Evolutionary conservation across 2,888 invertebrate species (phyloP).

Genomic region (Sinohyriopsis cumingii): DNA sequence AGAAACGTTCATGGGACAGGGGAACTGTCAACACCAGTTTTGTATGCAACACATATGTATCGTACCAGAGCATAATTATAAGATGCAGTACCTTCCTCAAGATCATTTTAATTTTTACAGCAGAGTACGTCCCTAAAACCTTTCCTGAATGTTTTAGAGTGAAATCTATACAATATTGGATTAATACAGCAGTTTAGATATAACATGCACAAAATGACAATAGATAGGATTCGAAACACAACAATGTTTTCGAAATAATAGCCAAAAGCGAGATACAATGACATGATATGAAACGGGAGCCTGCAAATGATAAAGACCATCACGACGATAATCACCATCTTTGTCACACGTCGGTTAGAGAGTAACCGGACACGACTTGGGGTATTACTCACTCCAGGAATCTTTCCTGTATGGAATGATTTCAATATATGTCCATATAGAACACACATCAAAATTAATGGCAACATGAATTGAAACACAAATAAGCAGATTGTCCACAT

Average conservation of each 20-base stretch:
- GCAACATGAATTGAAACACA: conserved; percentile 87
- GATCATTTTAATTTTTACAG: no score
- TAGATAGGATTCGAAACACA: no score
- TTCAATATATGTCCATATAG: conserved; percentile 89
- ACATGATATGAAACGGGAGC: conserved; percentile 86
- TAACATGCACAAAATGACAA: conserved; percentile 73
- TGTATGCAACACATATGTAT: no score
- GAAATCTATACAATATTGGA: conserved; percentile 91
- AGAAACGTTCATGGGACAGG: no score
- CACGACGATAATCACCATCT: conserved; percentile 90
- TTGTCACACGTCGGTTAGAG: conserved; percentile 81
- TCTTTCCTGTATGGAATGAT: conserved; percentile 84
- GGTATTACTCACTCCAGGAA: conserved; percentile 76
- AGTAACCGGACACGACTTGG: conserved; percentile 86
- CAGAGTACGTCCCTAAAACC: conserved; percentile 77
- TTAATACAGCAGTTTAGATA: conserved; percentile 94
- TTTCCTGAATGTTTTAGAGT: conserved; percentile 91
- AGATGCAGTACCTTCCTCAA: no score
- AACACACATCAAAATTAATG: conserved; percentile 86
- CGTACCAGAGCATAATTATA: no score
- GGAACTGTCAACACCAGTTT: no score
- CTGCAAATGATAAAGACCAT: conserved; percentile 92
- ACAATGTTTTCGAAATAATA: no score
- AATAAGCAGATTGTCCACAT: conserved; percentile 74
- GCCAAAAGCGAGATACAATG: conserved; percentile 26